These are phyloP conservation scores for Gadus chalcogrammus DNA, from an alignment of 2,113 vertebrate genomes.

Conservation along the genomic window DNA sequence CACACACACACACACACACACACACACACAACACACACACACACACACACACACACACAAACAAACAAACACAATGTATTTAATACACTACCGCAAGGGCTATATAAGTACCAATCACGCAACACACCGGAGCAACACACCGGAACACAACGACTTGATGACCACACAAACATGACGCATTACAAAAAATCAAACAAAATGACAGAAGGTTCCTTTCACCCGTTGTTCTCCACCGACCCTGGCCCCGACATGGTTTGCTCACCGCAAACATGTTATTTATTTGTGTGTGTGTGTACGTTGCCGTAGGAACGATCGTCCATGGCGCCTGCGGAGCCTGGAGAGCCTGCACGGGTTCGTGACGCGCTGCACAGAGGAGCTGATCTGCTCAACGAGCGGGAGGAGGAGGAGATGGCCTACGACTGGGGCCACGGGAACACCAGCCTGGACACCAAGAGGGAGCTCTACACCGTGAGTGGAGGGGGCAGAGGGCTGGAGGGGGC, in stretches of 20 bases:
- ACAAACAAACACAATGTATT: too few relatives aligned
- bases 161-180: too few relatives aligned
- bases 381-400: slow-evolving; percentile 97
- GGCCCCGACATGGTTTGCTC: not conserved
- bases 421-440: slow-evolving; percentile 91
- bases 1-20: too few relatives aligned
- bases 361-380: slow-evolving; percentile 89
- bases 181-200: not conserved
- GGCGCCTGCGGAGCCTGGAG: slow-evolving; percentile 87
- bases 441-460: slow-evolving; percentile 84
- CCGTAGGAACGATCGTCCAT: slow-evolving; percentile 91
- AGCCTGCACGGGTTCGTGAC: slow-evolving; percentile 89
- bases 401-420: slow-evolving; percentile 95
- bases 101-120: too few relatives aligned
- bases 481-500: too few relatives aligned
- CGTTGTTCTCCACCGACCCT: not conserved
- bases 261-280: not conserved
- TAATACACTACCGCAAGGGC: too few relatives aligned
- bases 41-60: too few relatives aligned
- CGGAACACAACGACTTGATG: too few relatives aligned
- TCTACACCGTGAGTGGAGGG: slow-evolving; percentile 81
- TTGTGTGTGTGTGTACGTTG: slow-evolving; percentile 35
- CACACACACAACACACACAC: too few relatives aligned
- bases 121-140: too few relatives aligned
- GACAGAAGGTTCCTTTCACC: not conserved